Evolutionary conservation across 2,888 invertebrate genomes (phyloP).

Genomic region (Drosophila vallismaia): DNA sequence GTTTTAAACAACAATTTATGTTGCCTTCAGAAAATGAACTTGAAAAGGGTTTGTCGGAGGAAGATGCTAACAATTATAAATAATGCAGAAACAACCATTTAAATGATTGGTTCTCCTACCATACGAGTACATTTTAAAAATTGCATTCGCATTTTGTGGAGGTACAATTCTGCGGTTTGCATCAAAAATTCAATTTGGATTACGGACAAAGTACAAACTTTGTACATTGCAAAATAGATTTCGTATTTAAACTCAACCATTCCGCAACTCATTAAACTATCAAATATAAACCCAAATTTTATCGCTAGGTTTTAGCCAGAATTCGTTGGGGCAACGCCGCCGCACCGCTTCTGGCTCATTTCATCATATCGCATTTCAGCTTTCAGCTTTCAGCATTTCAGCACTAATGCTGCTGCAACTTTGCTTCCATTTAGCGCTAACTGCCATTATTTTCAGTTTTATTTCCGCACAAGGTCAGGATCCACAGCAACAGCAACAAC

Average conservation of each 20-base stretch:
- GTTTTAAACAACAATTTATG: slow-evolving; percentile 44
- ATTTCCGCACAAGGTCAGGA: slow-evolving; percentile 65
- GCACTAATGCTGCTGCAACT: slow-evolving; percentile 64
- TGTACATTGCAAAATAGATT: slow-evolving; percentile 10
- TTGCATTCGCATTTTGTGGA: neutral
- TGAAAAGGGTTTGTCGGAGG: slow-evolving; percentile 33
- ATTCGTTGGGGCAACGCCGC: neutral
- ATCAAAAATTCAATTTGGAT: neutral
- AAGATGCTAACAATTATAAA: slow-evolving; percentile 25
- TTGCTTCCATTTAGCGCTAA: slow-evolving; percentile 71
- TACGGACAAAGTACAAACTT: neutral
- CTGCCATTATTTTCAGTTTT: slow-evolving; percentile 71
- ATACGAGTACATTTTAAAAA: too few species aligned
- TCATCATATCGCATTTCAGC: slow-evolving; percentile 42
- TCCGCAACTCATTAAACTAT: slow-evolving; percentile 39
- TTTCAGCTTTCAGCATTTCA: slow-evolving; percentile 40
- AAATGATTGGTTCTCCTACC: slow-evolving; percentile 54
- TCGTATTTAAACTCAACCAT: slow-evolving; percentile 16
- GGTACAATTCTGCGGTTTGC: neutral
- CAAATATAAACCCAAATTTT: slow-evolving; percentile 35
- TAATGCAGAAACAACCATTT: slow-evolving; percentile 53
- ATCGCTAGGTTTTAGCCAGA: slow-evolving; percentile 23
- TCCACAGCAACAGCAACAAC: slow-evolving; percentile 32
- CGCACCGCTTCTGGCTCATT: slow-evolving; percentile 51
- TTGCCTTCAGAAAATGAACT: slow-evolving; percentile 59